Evolutionary conservation across 2,797 vertebrate species (phyloP).

Genomic region (Adrianichthys oophorus): DNA sequence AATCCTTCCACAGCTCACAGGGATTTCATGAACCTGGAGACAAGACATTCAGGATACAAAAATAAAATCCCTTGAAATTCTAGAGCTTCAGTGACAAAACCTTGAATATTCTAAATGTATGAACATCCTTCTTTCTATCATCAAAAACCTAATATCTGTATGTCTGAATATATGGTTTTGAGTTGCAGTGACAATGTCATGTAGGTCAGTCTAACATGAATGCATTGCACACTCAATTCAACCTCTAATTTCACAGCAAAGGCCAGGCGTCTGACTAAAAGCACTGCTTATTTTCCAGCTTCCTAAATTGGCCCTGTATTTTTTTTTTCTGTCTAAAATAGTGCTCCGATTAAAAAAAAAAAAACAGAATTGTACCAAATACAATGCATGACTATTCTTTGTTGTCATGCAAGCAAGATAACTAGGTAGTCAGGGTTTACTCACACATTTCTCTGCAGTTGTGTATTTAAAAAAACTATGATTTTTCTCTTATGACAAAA

Average conservation of each 20-base stretch:
- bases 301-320: slow-evolving; percentile 22
- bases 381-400: slow-evolving; percentile 35
- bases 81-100: no score
- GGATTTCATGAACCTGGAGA: no score
- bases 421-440: slow-evolving; percentile 49
- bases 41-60: no score
- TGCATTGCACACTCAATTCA: slow-evolving; percentile 20
- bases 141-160: no score
- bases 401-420: slow-evolving; percentile 12
- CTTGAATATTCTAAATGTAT: no score
- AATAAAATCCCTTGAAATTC: no score
- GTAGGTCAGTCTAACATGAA: slow-evolving; percentile 34
- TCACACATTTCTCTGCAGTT: slow-evolving; percentile 58
- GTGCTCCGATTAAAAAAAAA: slow-evolving; percentile 27
- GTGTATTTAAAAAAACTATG: slow-evolving; percentile 65
- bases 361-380: slow-evolving; percentile 37
- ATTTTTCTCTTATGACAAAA: slow-evolving; percentile 49
- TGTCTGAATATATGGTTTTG: slow-evolving; percentile 8
- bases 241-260: slow-evolving; percentile 41
- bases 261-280: slow-evolving; percentile 34
- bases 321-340: slow-evolving; percentile 32
- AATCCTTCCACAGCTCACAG: no score
- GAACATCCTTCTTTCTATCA: no score
- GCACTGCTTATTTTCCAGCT: slow-evolving; percentile 34
- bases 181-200: slow-evolving; percentile 19